Evolutionary conservation across 2,113 vertebrate genomes (phyloP).

Genomic region (Silurus meridionalis): DNA sequence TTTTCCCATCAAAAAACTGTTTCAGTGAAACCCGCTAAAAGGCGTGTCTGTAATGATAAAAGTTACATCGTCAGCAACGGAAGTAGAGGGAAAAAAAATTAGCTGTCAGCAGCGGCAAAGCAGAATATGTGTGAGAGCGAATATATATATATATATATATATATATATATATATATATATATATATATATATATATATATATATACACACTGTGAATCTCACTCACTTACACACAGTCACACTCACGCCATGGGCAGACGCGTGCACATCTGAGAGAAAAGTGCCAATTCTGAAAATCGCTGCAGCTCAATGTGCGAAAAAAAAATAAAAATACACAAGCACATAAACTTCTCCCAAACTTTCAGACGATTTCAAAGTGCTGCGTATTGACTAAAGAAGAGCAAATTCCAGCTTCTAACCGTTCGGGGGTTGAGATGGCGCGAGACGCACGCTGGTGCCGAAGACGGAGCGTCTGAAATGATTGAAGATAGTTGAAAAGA

Average conservation of each 20-base stretch:
- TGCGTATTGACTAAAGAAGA: conserved; percentile 41
- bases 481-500: conserved; percentile 57
- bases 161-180: too few relatives aligned
- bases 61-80: background rate
- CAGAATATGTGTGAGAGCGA: background rate
- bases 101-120: background rate
- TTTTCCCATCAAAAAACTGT: background rate
- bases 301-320: background rate
- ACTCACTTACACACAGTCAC: conserved; percentile 1
- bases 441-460: conserved; percentile 8
- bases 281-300: conserved; percentile 17
- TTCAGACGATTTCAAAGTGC: conserved; percentile 25
- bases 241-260: background rate
- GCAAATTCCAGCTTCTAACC: conserved; percentile 49
- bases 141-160: background rate
- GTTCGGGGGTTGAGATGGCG: conserved; percentile 16
- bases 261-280: conserved; percentile 20
- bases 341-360: conserved; percentile 23
- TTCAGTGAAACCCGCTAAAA: background rate
- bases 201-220: background rate
- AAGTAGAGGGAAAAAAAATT: background rate
- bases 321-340: background rate
- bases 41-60: background rate
- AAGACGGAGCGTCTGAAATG: conserved; percentile 56
- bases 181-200: too few relatives aligned